Percentiles rank a stretch among this genome's conserved stretches.
Conservation (phyloP, 2,888 invertebrate genomes). For the Orthosia gothica region DNA sequence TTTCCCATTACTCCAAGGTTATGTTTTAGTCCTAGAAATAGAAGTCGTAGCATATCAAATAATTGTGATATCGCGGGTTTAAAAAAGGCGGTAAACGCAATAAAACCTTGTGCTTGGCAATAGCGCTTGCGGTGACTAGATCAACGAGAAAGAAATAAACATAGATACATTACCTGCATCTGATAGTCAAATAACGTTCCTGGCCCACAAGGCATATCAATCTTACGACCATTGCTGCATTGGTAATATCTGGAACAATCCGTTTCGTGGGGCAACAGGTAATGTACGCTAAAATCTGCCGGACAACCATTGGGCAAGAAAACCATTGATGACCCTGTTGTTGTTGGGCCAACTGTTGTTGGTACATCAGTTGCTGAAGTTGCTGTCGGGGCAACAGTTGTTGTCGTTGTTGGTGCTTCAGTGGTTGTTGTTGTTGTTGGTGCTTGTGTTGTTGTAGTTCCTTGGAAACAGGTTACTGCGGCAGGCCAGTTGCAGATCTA, state of each 20-base stretch:
- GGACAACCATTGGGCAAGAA: conserved; percentile 78
- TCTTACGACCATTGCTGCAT: conserved; percentile 72
- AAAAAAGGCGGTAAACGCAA: no score
- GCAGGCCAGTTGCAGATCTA: conserved; percentile 59
- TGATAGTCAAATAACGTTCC: conserved; percentile 73
- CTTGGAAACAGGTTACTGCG: conserved; percentile 45
- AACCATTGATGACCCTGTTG: conserved; percentile 12
- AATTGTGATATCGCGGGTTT: no score
- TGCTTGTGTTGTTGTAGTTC: conserved; percentile 18
- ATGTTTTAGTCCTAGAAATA: no score
- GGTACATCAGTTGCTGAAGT: background rate
- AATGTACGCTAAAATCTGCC: conserved; percentile 70
- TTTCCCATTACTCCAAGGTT: no score
- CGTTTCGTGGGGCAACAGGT: conserved; percentile 75
- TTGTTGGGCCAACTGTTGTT: background rate
- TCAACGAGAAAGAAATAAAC: no score
- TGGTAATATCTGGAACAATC: conserved; percentile 78
- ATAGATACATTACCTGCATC: conserved; percentile 74
- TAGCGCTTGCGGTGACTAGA: no score
- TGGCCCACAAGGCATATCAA: conserved; percentile 70
- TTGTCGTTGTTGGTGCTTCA: background rate
- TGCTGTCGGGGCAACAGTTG: background rate
- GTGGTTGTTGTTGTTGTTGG: conserved; percentile 8
- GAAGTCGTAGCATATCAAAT: no score
- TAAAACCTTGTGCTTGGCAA: no score